A percentile compares a stretch with the other conserved stretches of the same genome.
Evolutionary conservation across 2,888 invertebrate species (phyloP).

Genomic region (Hirtodrosophila cameraria): DNA sequence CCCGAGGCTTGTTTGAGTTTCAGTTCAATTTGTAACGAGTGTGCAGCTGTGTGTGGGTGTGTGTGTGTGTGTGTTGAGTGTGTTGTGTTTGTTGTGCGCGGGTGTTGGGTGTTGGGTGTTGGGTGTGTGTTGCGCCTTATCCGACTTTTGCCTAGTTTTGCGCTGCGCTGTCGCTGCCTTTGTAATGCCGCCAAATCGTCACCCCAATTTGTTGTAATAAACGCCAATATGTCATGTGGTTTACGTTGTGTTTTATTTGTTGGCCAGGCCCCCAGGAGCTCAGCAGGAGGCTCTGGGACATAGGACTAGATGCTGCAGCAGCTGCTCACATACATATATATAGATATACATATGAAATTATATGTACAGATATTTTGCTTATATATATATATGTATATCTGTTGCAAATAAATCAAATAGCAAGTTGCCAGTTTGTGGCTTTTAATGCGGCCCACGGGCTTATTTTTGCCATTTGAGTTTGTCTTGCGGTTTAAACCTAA

Average conservation of each 20-base stretch:
- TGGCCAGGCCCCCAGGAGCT: conserved; percentile 24
- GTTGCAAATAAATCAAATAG: conserved; percentile 72
- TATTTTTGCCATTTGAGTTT: conserved; percentile 48
- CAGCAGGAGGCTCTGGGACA: conserved; percentile 8
- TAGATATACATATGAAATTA: conserved; percentile 1
- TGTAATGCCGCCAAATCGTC: conserved; percentile 73
- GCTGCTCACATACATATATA: conserved; percentile 13
- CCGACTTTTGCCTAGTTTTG: conserved; percentile 60
- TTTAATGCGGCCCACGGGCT: conserved; percentile 61
- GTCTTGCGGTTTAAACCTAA: conserved; percentile 58
- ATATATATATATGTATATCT: conserved; percentile 52
- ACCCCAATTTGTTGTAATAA: conserved; percentile 81
- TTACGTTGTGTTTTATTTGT: conserved; percentile 59
- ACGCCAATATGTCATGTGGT: conserved; percentile 79
- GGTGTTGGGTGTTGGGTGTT: conserved; percentile 25
- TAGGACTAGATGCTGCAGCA: conserved; percentile 32
- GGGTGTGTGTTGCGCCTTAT: conserved; percentile 59
- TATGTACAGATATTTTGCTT: conserved; percentile 9
- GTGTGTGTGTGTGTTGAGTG: conserved; percentile 4
- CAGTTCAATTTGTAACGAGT: conserved; percentile 59
- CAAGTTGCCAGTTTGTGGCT: conserved; percentile 57
- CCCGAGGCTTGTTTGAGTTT: conserved; percentile 65
- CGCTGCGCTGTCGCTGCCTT: conserved; percentile 36
- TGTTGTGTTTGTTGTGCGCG: conserved; percentile 8
- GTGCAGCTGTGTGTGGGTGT: conserved; percentile 15